These are phyloP conservation scores for Synanthedon myopaeformis DNA, from an alignment of 2,888 invertebrate genomes.

Conservation along the genomic window DNA sequence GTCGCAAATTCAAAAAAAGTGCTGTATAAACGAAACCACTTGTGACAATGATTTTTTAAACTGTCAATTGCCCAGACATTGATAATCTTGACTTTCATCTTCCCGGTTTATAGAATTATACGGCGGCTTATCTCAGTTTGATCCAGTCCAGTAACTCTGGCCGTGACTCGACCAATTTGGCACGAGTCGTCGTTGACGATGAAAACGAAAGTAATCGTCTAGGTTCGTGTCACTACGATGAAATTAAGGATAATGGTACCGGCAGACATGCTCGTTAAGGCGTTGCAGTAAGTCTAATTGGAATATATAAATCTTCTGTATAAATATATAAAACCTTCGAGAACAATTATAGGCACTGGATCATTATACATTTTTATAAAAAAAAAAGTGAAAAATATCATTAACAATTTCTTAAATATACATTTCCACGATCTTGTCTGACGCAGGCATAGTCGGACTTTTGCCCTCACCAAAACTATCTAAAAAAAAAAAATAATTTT, in stretches of 20 bases:
- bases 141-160: slow-evolving; percentile 27
- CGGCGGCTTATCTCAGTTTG: slow-evolving; percentile 35
- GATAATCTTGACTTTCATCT: slow-evolving; percentile 32
- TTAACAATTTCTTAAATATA: too few species aligned
- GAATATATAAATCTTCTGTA: too few species aligned
- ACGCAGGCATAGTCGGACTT: too few species aligned
- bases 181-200: slow-evolving; percentile 16
- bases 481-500: too few species aligned
- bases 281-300: too few species aligned
- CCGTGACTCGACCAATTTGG: slow-evolving; percentile 32
- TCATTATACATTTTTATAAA: too few species aligned
- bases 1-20: background rate
- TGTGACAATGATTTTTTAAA: too few species aligned
- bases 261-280: slow-evolving; percentile 21
- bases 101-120: slow-evolving; percentile 42
- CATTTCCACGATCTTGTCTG: too few species aligned
- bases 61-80: background rate
- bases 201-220: slow-evolving; percentile 21
- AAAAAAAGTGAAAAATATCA: too few species aligned
- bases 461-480: too few species aligned
- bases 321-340: too few species aligned
- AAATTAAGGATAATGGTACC: slow-evolving; percentile 22
- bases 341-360: too few species aligned
- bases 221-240: slow-evolving; percentile 9
- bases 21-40: background rate